These are phyloP conservation scores for Hedya salicella DNA, from an alignment of 2,888 invertebrate species.

Conservation along the genomic window DNA sequence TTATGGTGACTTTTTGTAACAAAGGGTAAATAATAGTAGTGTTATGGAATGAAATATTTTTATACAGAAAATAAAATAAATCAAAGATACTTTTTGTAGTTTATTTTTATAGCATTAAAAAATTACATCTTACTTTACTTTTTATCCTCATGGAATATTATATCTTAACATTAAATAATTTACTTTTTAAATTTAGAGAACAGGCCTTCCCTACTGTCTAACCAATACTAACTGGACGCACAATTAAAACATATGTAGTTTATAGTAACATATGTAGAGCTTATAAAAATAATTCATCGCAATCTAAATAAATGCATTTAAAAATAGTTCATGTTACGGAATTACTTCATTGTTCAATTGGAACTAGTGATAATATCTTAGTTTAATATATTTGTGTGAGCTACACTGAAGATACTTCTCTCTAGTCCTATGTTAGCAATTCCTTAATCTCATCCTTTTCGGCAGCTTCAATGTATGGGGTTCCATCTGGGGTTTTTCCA, in stretches of 20 bases:
- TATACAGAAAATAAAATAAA: conserved; percentile 46
- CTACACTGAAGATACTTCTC: conserved; percentile 48
- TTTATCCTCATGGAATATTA: conserved; percentile 61
- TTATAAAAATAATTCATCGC: conserved; percentile 80
- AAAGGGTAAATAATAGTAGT: neutral
- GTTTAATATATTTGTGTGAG: conserved; percentile 60
- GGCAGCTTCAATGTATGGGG: conserved; percentile 93
- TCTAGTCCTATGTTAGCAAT: conserved; percentile 79
- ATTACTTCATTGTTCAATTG: conserved; percentile 62
- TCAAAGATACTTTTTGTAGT: conserved; percentile 44
- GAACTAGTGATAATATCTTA: conserved; percentile 63
- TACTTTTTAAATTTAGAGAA: conserved; percentile 73
- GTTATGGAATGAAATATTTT: conserved; percentile 25
- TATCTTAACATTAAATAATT: conserved; percentile 77
- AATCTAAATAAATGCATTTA: conserved; percentile 83
- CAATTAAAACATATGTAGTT: conserved; percentile 68
- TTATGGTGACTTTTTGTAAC: neutral
- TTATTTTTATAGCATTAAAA: conserved; percentile 74
- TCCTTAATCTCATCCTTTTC: conserved; percentile 96
- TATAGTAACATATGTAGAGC: conserved; percentile 68
- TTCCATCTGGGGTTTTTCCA: conserved; percentile 95
- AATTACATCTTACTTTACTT: conserved; percentile 67
- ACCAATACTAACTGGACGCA: conserved; percentile 73
- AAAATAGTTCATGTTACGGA: conserved; percentile 72
- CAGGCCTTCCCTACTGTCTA: conserved; percentile 68